Evolutionary conservation across 2,888 invertebrate genomes (phyloP).

Genomic region (Apotomis capreana): DNA sequence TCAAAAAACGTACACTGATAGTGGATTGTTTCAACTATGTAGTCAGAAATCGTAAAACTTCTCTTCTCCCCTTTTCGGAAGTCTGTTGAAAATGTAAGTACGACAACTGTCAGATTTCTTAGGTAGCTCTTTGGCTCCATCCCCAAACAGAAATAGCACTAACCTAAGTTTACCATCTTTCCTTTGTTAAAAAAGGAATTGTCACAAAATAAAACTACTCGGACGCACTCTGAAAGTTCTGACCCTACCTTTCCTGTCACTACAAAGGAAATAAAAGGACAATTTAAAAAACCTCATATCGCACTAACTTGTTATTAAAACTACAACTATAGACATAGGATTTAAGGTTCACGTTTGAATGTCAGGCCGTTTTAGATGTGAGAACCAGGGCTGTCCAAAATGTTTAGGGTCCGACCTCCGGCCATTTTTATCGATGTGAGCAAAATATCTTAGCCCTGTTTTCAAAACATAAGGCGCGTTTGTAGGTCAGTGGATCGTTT

Average conservation of each 20-base stretch:
- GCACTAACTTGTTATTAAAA: neutral
- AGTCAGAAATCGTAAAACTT: no score
- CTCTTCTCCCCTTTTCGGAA: no score
- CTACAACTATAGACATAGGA: neutral
- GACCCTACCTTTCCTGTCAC: constrained; percentile 13
- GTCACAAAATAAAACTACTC: constrained; percentile 24
- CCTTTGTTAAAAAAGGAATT: neutral
- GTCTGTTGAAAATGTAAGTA: no score
- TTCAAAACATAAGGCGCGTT: constrained; percentile 23
- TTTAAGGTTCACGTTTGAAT: neutral
- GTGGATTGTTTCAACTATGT: no score
- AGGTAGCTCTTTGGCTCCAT: neutral
- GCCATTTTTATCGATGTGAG: constrained; percentile 18
- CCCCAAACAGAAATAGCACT: neutral
- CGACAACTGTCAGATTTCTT: no score
- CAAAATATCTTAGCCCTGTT: constrained; percentile 12
- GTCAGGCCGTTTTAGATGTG: neutral
- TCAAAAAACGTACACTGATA: no score
- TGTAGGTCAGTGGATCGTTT: constrained; percentile 20
- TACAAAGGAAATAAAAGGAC: constrained; percentile 11
- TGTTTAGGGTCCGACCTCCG: constrained; percentile 19
- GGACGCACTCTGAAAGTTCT: constrained; percentile 19
- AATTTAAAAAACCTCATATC: neutral
- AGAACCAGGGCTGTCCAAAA: neutral
- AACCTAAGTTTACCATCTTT: neutral